phyloP scores from a whole-genome alignment of 2,797 vertebrate genomes.

The Eurystomus glaucurus region DNA sequence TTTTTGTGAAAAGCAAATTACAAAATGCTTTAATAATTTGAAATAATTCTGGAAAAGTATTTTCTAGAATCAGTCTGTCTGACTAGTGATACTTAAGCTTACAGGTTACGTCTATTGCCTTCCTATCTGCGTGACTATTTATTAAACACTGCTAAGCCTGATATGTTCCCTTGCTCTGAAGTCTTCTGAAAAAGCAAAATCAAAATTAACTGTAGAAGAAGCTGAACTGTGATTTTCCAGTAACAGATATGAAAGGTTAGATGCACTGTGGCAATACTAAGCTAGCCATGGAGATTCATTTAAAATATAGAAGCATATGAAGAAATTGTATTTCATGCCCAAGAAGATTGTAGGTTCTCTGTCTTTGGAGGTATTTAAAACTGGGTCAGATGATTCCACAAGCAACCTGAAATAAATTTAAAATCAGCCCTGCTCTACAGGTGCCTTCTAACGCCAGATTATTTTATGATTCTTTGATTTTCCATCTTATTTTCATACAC shows the following conservation, averaged over 20 bases:
- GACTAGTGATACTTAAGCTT: not conserved
- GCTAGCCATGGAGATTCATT: not conserved
- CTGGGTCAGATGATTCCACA: not conserved
- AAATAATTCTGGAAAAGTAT: not conserved
- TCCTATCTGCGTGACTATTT: not conserved
- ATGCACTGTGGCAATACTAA: not conserved
- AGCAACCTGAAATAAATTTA: not conserved
- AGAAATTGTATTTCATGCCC: not conserved
- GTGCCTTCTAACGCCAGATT: not conserved
- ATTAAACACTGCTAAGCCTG: not conserved
- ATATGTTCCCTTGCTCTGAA: not conserved
- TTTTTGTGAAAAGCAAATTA: not conserved
- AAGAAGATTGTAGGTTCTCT: not conserved
- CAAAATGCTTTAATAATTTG: constrained; percentile 3
- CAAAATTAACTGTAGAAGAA: not conserved
- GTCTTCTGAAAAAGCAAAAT: not conserved
- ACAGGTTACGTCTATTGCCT: not conserved
- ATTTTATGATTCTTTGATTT: not conserved
- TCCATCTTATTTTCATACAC: not conserved
- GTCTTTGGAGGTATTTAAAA: not conserved
- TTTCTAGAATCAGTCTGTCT: not conserved
- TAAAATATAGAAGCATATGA: not conserved
- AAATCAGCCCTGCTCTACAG: not conserved
- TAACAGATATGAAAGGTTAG: not conserved
- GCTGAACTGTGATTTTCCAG: not conserved